phyloP scores from a whole-genome alignment of 1,140 invertebrate genomes.

The Drosophila nikananu region DNA sequence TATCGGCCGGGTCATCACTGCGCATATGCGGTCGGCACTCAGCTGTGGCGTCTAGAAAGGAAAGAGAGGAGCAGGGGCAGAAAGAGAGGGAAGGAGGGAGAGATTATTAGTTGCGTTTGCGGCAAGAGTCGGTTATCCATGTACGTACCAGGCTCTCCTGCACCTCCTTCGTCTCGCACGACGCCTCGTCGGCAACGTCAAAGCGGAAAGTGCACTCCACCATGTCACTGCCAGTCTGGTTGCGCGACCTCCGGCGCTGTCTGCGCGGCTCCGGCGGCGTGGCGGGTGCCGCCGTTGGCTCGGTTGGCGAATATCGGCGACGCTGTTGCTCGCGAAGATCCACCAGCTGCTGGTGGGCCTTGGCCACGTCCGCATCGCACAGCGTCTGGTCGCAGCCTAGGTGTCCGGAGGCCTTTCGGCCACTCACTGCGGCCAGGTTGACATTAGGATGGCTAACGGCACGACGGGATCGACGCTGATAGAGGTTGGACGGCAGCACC shows the following conservation, averaged over 20 bases:
- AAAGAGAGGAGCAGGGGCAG: background rate
- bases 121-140: no score
- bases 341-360: slow-evolving; percentile 50
- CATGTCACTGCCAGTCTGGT: slow-evolving; percentile 5
- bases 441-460: slow-evolving; percentile 5
- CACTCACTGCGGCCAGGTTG: background rate
- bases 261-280: slow-evolving; percentile 2
- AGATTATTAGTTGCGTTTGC: background rate
- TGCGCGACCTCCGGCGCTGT: slow-evolving; percentile 25
- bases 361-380: slow-evolving; percentile 39
- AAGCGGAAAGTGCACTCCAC: slow-evolving; percentile 9
- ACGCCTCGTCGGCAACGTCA: slow-evolving; percentile 14
- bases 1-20: slow-evolving; percentile 73
- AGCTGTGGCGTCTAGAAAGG: slow-evolving; percentile 39
- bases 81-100: background rate
- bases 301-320: slow-evolving; percentile 4
- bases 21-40: slow-evolving; percentile 64
- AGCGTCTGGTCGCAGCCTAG: slow-evolving; percentile 1
- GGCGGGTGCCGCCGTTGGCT: background rate
- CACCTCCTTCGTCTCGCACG: slow-evolving; percentile 31
- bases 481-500: background rate
- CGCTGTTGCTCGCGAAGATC: slow-evolving; percentile 42
- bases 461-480: slow-evolving; percentile 9
- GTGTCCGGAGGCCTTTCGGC: slow-evolving; percentile 9
- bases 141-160: slow-evolving; percentile 24